Base-by-base conservation (phyloP, 2,888 invertebrate genomes). In the Pyralis farinalis region DNA sequence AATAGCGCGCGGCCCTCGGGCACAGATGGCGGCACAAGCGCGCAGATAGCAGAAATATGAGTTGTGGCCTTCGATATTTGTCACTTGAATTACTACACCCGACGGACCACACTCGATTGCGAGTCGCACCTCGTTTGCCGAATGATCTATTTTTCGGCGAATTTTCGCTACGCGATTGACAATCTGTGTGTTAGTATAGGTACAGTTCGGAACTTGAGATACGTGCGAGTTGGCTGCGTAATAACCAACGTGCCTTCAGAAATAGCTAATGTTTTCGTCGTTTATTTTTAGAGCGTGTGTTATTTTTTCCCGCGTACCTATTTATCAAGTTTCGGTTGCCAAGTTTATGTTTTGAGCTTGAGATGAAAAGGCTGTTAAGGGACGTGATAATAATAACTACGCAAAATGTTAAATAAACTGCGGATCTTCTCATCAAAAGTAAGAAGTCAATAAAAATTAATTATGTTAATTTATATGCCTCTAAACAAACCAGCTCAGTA, bases 21-120 rank as follows among this genome's bases (percentile, higher is more conserved):
- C 86, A 79, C 87, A 88, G 86, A 88, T 87, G 87, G 87, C 80
- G 84, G 70, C 83, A 75, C 78, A 64, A 71, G 71, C 74, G 81
- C 82, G 60, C 73, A 84, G 88, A 88, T 87, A 87, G 87, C 86
- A 84, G 67, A 87, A 86, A 88, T 86, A 86, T 88, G 86, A 87
- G 81, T 80, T 87, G 86, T 82, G 71, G 80, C 82, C 63, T 84
- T 83, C 87, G 89, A 90, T 90, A 89, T 90, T 90, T 90, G 90
- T 89, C 90, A 90, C 83, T 84, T 86, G 87, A 90, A 80, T 86
- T 88, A 88, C 78, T 78, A 82, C 81, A 78, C 89, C 86, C 88
- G 72, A 60, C 73, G 83, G 88, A 71, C 37, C 37, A 21, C 67
- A 58, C 60, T 71, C 71, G 70, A 71, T 72, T 71, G 73, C 65